Evolutionary conservation across 2,888 invertebrate genomes (phyloP).

Genomic region (Zaprionus lineosus): DNA sequence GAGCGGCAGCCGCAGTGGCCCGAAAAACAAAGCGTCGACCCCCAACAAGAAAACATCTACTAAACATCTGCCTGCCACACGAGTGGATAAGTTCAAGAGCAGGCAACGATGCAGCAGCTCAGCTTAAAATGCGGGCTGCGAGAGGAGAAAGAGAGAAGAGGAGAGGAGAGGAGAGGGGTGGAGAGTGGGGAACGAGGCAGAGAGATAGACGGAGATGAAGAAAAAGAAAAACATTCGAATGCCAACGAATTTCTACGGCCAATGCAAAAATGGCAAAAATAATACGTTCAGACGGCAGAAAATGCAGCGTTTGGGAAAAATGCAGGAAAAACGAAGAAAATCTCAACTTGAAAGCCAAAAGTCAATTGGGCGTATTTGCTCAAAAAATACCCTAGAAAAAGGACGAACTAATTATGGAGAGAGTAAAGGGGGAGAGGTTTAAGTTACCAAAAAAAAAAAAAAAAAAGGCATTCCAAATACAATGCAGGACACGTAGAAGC

Average conservation of each 20-base stretch:
- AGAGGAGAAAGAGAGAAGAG: too few species aligned
- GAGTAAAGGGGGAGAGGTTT: too few species aligned
- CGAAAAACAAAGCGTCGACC: conserved; percentile 10
- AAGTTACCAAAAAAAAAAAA: too few species aligned
- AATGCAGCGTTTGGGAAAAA: conserved; percentile 7
- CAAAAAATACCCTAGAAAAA: too few species aligned
- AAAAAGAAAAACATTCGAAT: conserved; percentile 28
- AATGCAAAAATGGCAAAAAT: conserved; percentile 58
- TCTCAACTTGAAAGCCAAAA: neutral
- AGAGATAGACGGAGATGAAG: too few species aligned
- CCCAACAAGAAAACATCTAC: conserved; percentile 22
- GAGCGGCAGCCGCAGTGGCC: conserved; percentile 1
- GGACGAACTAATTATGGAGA: too few species aligned
- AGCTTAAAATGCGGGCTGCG: too few species aligned
- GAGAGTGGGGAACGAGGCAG: too few species aligned
- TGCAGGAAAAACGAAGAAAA: neutral
- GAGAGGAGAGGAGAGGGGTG: too few species aligned
- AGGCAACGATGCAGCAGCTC: neutral
- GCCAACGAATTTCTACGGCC: conserved; percentile 30
- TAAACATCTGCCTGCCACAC: conserved; percentile 17
- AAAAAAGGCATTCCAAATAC: too few species aligned
- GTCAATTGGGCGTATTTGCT: too few species aligned
- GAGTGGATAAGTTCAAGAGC: conserved; percentile 17
- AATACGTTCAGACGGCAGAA: conserved; percentile 49
- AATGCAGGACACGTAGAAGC: too few species aligned